phyloP scores from a whole-genome alignment of 2,888 invertebrate species.

The Netelia melanura region DNA sequence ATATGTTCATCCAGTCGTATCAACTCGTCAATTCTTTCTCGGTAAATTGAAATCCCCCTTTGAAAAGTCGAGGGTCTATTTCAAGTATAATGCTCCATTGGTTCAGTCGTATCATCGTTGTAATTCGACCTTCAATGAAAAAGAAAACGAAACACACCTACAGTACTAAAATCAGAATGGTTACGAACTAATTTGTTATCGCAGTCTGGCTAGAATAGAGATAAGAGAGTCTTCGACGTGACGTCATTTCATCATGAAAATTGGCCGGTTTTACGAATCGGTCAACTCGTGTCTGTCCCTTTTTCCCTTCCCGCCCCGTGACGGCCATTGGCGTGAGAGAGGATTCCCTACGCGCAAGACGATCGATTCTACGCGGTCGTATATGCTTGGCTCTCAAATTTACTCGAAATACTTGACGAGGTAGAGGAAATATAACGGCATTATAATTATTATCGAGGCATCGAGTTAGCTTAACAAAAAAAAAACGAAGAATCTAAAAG shows the following conservation, averaged over 20 bases:
- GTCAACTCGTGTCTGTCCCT: slow-evolving; percentile 29
- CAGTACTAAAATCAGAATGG: slow-evolving; percentile 12
- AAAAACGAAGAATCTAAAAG: neutral
- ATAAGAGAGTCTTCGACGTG: slow-evolving; percentile 22
- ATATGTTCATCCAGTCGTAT: too few relatives aligned
- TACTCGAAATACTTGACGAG: too few relatives aligned
- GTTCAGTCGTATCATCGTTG: neutral
- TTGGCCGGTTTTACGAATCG: slow-evolving; percentile 26
- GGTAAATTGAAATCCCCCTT: neutral
- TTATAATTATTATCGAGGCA: neutral
- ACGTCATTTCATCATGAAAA: slow-evolving; percentile 26
- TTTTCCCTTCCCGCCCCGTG: neutral
- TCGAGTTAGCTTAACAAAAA: neutral
- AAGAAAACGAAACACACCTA: neutral
- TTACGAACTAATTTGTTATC: slow-evolving; percentile 18
- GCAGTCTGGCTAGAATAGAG: neutral
- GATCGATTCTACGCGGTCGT: slow-evolving; percentile 45
- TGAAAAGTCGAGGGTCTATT: slow-evolving; percentile 9
- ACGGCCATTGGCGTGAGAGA: slow-evolving; percentile 3
- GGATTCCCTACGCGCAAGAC: slow-evolving; percentile 1
- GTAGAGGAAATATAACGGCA: neutral
- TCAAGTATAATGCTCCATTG: neutral
- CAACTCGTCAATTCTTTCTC: too few relatives aligned
- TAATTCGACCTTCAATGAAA: neutral
- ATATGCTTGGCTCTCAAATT: neutral